Evolutionary conservation across 2,113 vertebrate species (phyloP), one percentile per base, ranked within the genome.

Genomic region (Dasyurus viverrinus): DNA sequence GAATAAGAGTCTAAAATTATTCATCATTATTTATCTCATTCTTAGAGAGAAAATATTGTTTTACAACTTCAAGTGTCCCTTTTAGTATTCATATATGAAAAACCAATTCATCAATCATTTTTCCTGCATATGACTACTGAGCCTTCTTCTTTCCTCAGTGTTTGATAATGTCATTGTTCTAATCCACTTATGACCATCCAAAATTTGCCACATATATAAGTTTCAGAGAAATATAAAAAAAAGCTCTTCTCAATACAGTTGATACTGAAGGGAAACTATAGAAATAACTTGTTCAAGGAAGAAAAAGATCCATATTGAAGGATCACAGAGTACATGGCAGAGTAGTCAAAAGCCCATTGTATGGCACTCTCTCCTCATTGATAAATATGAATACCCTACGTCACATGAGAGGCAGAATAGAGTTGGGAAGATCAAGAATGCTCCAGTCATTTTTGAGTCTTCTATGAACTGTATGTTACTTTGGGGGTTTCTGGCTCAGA

Each of bases 141-240:
- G 97, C 94, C 57, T 91, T 95, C 95, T 91, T 95, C 95, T 97
- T 89, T 98, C 96, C 92, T 95, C 93, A 95, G 0, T 22, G 23
- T 92, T 97, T 96, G 92, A 91, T 90, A 96, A 94, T 95, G 91
- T 89, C 53, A 96, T 98, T 96, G 96, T 93, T 97, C 90, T 97
- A 91, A 8, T 94, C 96, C 97, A 91, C 57, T 93, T 91, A 93
- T 93, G 89, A 94, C 92, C 97, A 97, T 97, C 97, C 98, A 97
- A 95, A 95, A 97, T 95, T 90, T 96, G 97, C 98, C 94, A 98
- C 97, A 94, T 95, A 96, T 54, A 47, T 94, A 54, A 14, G 93
- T 92, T 97, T 94, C 89, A 95, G 92, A 84, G 94, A 55, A 93
- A 93, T 92, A 91, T 89, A 48, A 48, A 7, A 48, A 48, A 26